Conservation (phyloP, 2,888 invertebrate genomes). For the Enchytraeus crypticus region DNA sequence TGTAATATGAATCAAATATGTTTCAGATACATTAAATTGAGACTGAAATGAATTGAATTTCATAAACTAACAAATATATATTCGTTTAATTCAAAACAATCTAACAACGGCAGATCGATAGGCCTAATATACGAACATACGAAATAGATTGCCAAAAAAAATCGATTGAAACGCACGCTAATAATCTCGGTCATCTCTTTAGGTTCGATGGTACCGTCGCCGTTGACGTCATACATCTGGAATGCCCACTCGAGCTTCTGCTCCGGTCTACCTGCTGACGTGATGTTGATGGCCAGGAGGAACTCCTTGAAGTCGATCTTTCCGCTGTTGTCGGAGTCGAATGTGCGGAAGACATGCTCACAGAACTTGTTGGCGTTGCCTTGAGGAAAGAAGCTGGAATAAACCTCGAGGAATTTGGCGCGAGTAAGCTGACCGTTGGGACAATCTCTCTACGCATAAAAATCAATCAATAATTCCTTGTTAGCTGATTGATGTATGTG, state of each 20-base stretch:
- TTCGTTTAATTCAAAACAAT: no score
- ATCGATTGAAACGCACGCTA: constrained; percentile 37
- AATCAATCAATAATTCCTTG: background rate
- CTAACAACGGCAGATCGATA: no score
- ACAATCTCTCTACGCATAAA: constrained; percentile 90
- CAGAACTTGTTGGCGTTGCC: constrained; percentile 96
- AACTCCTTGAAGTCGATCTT: no score
- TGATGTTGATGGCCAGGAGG: constrained; percentile 49
- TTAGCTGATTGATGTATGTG: background rate
- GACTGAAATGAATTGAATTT: no score
- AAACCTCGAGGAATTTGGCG: constrained; percentile 96
- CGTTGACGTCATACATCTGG: constrained; percentile 48
- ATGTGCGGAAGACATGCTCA: no score
- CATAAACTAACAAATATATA: no score
- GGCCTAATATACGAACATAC: no score
- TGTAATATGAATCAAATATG: no score
- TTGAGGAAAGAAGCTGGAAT: constrained; percentile 92
- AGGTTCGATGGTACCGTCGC: constrained; percentile 47
- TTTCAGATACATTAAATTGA: no score
- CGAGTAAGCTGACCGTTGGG: constrained; percentile 90
- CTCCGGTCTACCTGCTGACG: constrained; percentile 45
- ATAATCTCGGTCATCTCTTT: constrained; percentile 49
- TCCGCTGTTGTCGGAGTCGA: no score
- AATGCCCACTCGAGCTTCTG: constrained; percentile 49
- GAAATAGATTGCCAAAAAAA: no score